Percentiles rank a stretch among this genome's conserved stretches.
These are phyloP conservation scores for Augochlora pura DNA, from an alignment of 1,140 invertebrate species.

Conservation along the genomic window DNA sequence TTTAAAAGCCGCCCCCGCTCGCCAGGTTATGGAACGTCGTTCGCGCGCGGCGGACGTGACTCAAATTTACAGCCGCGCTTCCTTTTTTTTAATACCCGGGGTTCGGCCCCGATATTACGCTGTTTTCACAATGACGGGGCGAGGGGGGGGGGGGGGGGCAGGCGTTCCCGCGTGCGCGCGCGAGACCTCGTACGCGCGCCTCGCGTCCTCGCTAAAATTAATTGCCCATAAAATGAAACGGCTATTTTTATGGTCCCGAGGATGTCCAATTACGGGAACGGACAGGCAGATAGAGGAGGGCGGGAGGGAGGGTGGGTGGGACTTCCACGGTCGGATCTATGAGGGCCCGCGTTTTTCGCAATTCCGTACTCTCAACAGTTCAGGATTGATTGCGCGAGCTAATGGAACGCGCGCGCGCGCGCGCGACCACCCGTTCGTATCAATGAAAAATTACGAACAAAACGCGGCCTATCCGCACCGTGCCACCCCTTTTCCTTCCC, in stretches of 20 bases:
- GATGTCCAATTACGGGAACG: slow-evolving; percentile 65
- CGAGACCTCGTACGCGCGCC: slow-evolving; percentile 36
- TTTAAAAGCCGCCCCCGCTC: neutral
- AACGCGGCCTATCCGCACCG: neutral
- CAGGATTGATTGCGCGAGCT: slow-evolving; percentile 46
- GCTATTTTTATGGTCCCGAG: slow-evolving; percentile 66
- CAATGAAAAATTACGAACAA: slow-evolving; percentile 32
- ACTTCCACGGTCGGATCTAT: slow-evolving; percentile 11
- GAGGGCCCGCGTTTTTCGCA: slow-evolving; percentile 35
- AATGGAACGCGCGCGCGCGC: slow-evolving; percentile 30
- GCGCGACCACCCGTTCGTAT: slow-evolving; percentile 25
- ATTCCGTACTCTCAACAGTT: slow-evolving; percentile 35
- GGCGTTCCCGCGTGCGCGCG: slow-evolving; percentile 12
- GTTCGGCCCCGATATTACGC: slow-evolving; percentile 35
- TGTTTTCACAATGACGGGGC: slow-evolving; percentile 27
- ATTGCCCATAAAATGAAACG: slow-evolving; percentile 72
- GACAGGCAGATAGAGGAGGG: neutral
- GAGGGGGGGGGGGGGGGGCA: neutral
- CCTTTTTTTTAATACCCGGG: slow-evolving; percentile 35
- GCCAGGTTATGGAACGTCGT: neutral
- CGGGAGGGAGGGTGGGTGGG: neutral
- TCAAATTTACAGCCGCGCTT: slow-evolving; percentile 9
- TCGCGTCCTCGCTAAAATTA: slow-evolving; percentile 67
- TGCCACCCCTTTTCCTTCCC: too few species aligned
- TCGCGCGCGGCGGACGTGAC: neutral